phyloP scores from a whole-genome alignment of 2,797 vertebrate genomes.

The Pempheris klunzingeri region DNA sequence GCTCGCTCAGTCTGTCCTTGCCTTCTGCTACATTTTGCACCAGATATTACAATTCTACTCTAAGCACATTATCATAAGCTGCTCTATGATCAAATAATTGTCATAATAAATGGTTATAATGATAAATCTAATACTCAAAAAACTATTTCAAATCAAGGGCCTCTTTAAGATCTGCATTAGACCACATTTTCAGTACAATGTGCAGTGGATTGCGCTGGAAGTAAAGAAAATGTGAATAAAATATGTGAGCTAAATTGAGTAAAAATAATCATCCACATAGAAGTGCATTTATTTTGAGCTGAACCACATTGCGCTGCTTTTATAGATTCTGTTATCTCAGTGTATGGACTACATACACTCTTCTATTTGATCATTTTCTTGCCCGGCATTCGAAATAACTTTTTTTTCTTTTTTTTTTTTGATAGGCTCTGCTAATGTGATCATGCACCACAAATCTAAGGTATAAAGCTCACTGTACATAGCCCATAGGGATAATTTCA shows the following conservation, averaged over 20 bases:
- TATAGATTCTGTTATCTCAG: constrained; percentile 5
- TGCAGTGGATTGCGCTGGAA: neutral
- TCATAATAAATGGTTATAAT: constrained; percentile 8
- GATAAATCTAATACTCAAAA: constrained; percentile 14
- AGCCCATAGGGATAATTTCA: constrained; percentile 78
- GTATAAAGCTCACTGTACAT: constrained; percentile 69
- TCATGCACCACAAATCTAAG: constrained; percentile 66
- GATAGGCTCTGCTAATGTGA: constrained; percentile 56
- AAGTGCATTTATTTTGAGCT: constrained; percentile 29
- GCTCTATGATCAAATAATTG: constrained; percentile 48
- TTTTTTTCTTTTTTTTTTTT: too few relatives aligned
- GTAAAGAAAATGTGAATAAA: neutral
- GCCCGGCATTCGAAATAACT: constrained; percentile 47
- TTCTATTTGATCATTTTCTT: constrained; percentile 43
- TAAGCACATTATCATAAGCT: constrained; percentile 57
- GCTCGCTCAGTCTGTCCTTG: constrained; percentile 82
- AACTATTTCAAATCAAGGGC: constrained; percentile 27
- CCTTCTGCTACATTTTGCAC: constrained; percentile 81
- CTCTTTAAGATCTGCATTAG: neutral
- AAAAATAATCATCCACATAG: constrained; percentile 11
- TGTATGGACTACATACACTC: constrained; percentile 6
- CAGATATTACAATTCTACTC: constrained; percentile 60
- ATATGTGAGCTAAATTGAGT: neutral
- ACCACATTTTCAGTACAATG: neutral
- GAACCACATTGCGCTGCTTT: neutral